A percentile compares a stretch with the other conserved stretches of the same genome.
These are phyloP conservation scores for Ricordea florida DNA, from an alignment of 92 coral and sea anemone genomes.

Conservation along the genomic window DNA sequence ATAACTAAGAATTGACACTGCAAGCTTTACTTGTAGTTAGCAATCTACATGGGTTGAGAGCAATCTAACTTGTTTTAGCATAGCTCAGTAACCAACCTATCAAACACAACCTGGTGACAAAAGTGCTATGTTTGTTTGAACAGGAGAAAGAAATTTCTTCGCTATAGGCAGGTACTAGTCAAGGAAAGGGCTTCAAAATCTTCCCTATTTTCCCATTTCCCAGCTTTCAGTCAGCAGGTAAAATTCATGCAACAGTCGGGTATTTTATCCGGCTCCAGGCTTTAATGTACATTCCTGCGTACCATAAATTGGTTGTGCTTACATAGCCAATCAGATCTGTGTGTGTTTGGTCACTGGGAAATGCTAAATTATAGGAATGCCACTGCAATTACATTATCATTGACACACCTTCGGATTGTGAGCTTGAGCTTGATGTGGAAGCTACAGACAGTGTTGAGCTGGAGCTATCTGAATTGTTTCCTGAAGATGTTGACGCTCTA, in stretches of 20 bases:
- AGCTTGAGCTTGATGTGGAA: background rate
- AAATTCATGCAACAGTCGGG: background rate
- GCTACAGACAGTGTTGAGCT: background rate
- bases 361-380: background rate
- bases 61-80: slow-evolving; percentile 5
- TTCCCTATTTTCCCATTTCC: slow-evolving; percentile 3
- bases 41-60: slow-evolving; percentile 7
- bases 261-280: slow-evolving; percentile 2
- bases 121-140: background rate
- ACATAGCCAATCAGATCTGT: background rate
- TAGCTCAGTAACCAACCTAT: slow-evolving; percentile 19
- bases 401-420: slow-evolving; percentile 9
- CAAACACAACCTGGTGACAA: slow-evolving; percentile 1
- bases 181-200: slow-evolving; percentile 16
- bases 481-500: background rate
- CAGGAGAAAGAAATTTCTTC: background rate
- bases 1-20: slow-evolving; percentile 16
- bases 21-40: background rate
- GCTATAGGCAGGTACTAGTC: no score
- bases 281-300: slow-evolving; percentile 3
- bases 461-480: slow-evolving; percentile 4
- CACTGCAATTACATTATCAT: background rate
- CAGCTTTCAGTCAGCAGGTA: slow-evolving; percentile 3
- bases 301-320: slow-evolving; percentile 10
- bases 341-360: no score